phyloP scores from a whole-genome alignment of 2,113 vertebrate genomes.

The Hemiprocne comata region DNA sequence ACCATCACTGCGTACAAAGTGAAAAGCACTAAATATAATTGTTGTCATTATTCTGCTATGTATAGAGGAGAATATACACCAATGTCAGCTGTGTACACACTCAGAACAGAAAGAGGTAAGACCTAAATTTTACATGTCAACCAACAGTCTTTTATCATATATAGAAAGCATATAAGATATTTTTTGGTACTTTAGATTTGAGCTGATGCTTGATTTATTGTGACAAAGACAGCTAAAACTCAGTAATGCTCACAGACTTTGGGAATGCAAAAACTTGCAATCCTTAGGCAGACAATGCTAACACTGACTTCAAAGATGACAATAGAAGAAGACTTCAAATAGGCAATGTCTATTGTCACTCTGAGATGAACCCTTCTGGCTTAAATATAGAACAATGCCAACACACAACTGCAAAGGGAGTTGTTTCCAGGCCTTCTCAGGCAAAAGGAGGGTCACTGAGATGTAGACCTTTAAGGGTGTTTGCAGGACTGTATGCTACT shows the following conservation, averaged over 20 bases:
- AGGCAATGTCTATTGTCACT: not conserved
- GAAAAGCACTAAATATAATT: not conserved
- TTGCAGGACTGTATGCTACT: not conserved
- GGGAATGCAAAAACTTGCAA: not conserved
- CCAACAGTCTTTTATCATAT: not conserved
- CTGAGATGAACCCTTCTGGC: not conserved
- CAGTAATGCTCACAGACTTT: not conserved
- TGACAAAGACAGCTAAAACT: not conserved
- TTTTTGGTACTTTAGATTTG: conserved; percentile 4
- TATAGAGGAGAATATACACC: not conserved
- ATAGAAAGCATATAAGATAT: not conserved
- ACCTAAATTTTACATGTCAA: not conserved
- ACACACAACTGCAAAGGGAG: not conserved
- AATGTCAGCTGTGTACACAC: not conserved
- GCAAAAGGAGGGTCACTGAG: not conserved
- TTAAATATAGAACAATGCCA: not conserved
- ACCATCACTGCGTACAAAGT: not conserved
- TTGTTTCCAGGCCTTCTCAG: not conserved
- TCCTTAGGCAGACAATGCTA: not conserved
- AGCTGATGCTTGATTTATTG: not conserved
- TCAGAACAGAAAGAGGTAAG: conserved; percentile 13
- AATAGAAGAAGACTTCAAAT: not conserved
- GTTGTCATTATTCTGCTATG: not conserved
- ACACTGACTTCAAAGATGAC: not conserved
- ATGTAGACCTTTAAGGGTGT: not conserved